Conservation (phyloP, 1,140 invertebrate species). For the Aphaenogaster ashmeadi region DNA sequence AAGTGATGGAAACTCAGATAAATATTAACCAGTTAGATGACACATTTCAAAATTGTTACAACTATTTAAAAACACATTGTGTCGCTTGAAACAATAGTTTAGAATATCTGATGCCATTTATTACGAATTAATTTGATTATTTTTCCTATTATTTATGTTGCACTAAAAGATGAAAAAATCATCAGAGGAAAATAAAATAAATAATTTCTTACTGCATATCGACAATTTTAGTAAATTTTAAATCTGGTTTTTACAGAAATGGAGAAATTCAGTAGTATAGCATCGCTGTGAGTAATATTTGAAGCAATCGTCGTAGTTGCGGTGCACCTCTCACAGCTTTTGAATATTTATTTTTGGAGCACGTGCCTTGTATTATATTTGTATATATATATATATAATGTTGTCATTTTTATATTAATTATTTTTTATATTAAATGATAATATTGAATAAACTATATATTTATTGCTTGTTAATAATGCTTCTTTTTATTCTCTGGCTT, state of each 20-base stretch:
- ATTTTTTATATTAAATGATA: slow-evolving; percentile 36
- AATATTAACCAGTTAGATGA: slow-evolving; percentile 49
- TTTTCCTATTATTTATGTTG: neutral
- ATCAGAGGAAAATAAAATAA: neutral
- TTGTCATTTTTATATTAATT: slow-evolving; percentile 7
- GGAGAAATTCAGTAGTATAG: slow-evolving; percentile 77
- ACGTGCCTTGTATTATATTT: slow-evolving; percentile 38
- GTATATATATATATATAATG: slow-evolving; percentile 9
- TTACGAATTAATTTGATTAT: neutral
- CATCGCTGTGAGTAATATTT: slow-evolving; percentile 79
- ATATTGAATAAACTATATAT: slow-evolving; percentile 61
- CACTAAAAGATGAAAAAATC: slow-evolving; percentile 22
- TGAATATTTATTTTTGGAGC: slow-evolving; percentile 34
- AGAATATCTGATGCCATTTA: neutral
- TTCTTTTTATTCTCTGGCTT: neutral
- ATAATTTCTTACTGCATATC: neutral
- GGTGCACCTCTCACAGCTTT: slow-evolving; percentile 24
- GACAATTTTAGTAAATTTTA: slow-evolving; percentile 17
- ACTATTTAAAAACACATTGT: neutral
- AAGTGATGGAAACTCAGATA: slow-evolving; percentile 66
- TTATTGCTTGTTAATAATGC: slow-evolving; percentile 36
- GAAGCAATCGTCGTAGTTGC: neutral
- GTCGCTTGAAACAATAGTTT: neutral
- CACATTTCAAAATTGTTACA: neutral
- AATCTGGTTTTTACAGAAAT: slow-evolving; percentile 71